A percentile compares a stretch with the other conserved stretches of the same genome.
Evolutionary conservation across 2,797 vertebrate species (phyloP).

Genomic region (Diplodus puntazzo): DNA sequence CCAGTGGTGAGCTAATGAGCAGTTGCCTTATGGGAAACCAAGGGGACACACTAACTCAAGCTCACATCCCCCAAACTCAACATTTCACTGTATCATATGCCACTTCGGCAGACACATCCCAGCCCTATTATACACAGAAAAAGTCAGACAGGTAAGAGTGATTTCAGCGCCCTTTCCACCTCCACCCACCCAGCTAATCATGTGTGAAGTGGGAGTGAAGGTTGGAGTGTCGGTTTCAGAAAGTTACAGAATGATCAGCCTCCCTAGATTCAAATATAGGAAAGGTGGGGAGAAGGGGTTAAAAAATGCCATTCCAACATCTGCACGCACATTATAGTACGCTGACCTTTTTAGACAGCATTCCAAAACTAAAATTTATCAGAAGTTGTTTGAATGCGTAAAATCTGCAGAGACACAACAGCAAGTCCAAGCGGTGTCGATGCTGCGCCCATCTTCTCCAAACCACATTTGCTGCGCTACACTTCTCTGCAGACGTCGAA

Average conservation of each 20-base stretch:
- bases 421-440: background rate
- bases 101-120: too few species aligned
- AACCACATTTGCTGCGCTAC: background rate
- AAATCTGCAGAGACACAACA: background rate
- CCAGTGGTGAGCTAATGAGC: too few species aligned
- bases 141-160: background rate
- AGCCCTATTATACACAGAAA: background rate
- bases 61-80: too few species aligned
- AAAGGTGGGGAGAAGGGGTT: background rate
- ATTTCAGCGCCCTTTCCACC: background rate
- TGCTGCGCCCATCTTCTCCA: too few species aligned
- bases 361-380: background rate
- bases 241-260: background rate
- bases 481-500: background rate
- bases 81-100: background rate
- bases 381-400: background rate
- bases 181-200: background rate
- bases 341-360: background rate
- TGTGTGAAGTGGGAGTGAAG: background rate
- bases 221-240: background rate
- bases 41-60: too few species aligned
- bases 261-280: background rate
- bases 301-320: background rate
- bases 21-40: too few species aligned
- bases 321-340: background rate